Evolutionary conservation across 2,888 invertebrate species (phyloP).

Genomic region (Harmothoe impar): DNA sequence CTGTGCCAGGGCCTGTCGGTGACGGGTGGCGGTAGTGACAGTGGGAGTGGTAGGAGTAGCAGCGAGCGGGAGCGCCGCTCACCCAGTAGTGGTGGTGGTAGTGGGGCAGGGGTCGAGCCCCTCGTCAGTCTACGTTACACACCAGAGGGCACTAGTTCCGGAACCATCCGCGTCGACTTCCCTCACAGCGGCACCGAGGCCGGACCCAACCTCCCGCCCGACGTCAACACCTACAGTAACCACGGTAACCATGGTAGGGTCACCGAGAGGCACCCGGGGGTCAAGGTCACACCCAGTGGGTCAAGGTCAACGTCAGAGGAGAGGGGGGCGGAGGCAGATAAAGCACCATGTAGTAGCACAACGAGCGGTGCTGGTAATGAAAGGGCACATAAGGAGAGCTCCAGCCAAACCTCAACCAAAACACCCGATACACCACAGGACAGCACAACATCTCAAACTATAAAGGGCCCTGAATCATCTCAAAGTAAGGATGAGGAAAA

Average conservation of each 20-base stretch:
- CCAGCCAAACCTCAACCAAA: too few relatives aligned
- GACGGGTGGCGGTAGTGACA: background rate
- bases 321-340: background rate
- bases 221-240: background rate
- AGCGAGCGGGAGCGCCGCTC: background rate
- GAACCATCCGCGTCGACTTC: constrained; percentile 83
- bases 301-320: background rate
- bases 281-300: background rate
- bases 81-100: background rate
- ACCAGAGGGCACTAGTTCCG: constrained; percentile 87
- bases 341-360: background rate
- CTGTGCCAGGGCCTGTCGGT: background rate
- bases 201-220: constrained; percentile 38
- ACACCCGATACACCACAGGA: background rate
- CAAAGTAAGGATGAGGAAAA: background rate
- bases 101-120: constrained; percentile 84
- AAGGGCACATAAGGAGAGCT: too few relatives aligned
- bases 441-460: background rate
- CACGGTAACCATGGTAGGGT: background rate
- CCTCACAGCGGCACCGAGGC: constrained; percentile 14
- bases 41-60: background rate
- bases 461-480: background rate
- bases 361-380: background rate
- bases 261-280: background rate
- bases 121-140: constrained; percentile 87